Conservation (phyloP, 2,797 vertebrate species). For the Gila robusta region DNA sequence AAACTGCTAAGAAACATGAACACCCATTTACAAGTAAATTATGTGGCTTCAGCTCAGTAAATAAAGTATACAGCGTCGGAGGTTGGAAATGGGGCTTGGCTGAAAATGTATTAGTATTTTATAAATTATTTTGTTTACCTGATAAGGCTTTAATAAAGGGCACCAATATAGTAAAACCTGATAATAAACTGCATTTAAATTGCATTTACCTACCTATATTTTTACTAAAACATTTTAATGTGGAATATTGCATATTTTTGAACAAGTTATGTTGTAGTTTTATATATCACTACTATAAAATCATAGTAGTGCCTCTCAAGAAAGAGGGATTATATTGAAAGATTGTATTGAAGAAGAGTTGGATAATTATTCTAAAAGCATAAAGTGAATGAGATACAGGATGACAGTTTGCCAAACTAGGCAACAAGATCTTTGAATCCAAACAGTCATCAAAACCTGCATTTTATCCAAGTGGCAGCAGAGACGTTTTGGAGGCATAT, state of each 20-base stretch:
- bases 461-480: conserved; percentile 38
- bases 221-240: background rate
- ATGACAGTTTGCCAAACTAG: conserved; percentile 26
- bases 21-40: no score
- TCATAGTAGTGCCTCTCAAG: background rate
- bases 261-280: background rate
- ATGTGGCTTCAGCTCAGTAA: no score
- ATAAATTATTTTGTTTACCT: background rate
- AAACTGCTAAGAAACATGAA: no score
- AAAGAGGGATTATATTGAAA: background rate
- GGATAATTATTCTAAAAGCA: conserved; percentile 14
- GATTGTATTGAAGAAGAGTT: background rate
- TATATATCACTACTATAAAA: background rate
- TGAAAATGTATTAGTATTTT: background rate
- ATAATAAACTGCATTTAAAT: background rate
- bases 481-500: conserved; percentile 22
- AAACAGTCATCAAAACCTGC: conserved; percentile 41
- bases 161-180: background rate
- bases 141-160: background rate
- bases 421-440: conserved; percentile 31
- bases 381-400: background rate
- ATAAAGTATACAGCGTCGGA: background rate
- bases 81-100: background rate
- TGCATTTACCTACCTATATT: background rate
- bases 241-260: background rate